phyloP scores from a whole-genome alignment of 2,113 vertebrate genomes.

The Vombatus ursinus region DNA sequence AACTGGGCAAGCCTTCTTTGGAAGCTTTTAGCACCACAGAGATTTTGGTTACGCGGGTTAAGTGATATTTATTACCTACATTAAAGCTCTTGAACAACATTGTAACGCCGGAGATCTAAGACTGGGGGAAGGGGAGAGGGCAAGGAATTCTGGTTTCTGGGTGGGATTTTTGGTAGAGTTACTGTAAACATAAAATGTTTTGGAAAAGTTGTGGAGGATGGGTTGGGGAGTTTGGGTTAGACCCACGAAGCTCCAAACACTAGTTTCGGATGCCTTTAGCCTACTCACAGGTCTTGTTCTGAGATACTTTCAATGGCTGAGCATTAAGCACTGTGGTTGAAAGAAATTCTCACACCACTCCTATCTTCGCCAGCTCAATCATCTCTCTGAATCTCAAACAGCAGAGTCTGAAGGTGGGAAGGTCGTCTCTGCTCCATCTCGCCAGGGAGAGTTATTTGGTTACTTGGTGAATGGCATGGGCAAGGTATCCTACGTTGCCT shows the following conservation, averaged over 20 bases:
- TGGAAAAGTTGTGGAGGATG: slow-evolving; percentile 43
- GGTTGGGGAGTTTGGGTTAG: slow-evolving; percentile 63
- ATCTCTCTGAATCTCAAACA: not conserved
- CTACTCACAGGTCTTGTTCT: slow-evolving; percentile 62
- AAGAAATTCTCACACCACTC: slow-evolving; percentile 61
- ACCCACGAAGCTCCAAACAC: slow-evolving; percentile 46
- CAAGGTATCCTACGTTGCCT: slow-evolving; percentile 93
- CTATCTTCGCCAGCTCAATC: slow-evolving; percentile 41
- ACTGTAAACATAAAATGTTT: slow-evolving; percentile 65
- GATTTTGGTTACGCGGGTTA: not conserved
- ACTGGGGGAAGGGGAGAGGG: not conserved
- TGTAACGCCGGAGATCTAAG: slow-evolving; percentile 8
- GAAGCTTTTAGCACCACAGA: not conserved
- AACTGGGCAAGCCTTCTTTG: not conserved
- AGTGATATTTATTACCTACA: slow-evolving; percentile 10
- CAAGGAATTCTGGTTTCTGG: not conserved
- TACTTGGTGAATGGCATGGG: slow-evolving; percentile 94
- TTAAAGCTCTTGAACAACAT: slow-evolving; percentile 70
- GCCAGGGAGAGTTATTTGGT: slow-evolving; percentile 88
- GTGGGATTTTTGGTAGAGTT: slow-evolving; percentile 53
- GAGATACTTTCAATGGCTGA: slow-evolving; percentile 72
- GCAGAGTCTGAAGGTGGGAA: slow-evolving; percentile 51
- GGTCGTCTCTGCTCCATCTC: slow-evolving; percentile 66
- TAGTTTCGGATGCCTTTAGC: slow-evolving; percentile 52
- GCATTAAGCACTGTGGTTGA: slow-evolving; percentile 62